These are phyloP conservation scores for Hycleus phaleratus DNA, from an alignment of 1,140 invertebrate genomes.

Conservation along the genomic window DNA sequence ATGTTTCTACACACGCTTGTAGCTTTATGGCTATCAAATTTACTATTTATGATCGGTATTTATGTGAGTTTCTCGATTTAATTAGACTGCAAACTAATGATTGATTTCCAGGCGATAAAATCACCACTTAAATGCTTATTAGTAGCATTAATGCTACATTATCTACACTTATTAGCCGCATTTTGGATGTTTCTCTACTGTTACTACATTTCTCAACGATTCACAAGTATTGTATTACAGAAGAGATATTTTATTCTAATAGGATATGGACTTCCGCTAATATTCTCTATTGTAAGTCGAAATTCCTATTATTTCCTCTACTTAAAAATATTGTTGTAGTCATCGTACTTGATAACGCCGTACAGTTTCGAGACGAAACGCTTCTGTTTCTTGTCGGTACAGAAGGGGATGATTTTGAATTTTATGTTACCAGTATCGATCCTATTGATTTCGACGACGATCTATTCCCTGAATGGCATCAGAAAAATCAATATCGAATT, in stretches of 20 bases:
- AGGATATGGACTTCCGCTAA: conserved; percentile 10
- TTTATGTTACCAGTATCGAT: conserved; percentile 61
- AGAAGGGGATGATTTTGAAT: conserved; percentile 62
- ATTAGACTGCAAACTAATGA: conserved; percentile 1
- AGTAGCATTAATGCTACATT: conserved; percentile 57
- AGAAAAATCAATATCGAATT: conserved; percentile 39
- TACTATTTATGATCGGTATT: conserved; percentile 45
- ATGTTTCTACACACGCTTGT: conserved; percentile 39
- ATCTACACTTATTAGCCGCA: conserved; percentile 56
- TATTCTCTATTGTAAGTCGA: conserved; percentile 13
- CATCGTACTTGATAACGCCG: conserved; percentile 53
- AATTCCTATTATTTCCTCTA: background rate
- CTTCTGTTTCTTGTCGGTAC: conserved; percentile 66
- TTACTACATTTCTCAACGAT: conserved; percentile 41
- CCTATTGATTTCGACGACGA: conserved; percentile 54
- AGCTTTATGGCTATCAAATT: conserved; percentile 37
- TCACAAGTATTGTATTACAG: conserved; percentile 14
- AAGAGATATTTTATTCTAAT: conserved; percentile 9
- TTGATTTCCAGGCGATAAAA: conserved; percentile 48
- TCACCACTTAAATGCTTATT: conserved; percentile 51
- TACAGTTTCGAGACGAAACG: conserved; percentile 59
- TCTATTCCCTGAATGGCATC: conserved; percentile 38
- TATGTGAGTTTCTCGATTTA: conserved; percentile 38
- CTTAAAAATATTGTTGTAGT: conserved; percentile 40
- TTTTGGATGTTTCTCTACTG: conserved; percentile 56